These are phyloP conservation scores for Apis laboriosa DNA, from an alignment of 1,140 invertebrate species.

Conservation along the genomic window DNA sequence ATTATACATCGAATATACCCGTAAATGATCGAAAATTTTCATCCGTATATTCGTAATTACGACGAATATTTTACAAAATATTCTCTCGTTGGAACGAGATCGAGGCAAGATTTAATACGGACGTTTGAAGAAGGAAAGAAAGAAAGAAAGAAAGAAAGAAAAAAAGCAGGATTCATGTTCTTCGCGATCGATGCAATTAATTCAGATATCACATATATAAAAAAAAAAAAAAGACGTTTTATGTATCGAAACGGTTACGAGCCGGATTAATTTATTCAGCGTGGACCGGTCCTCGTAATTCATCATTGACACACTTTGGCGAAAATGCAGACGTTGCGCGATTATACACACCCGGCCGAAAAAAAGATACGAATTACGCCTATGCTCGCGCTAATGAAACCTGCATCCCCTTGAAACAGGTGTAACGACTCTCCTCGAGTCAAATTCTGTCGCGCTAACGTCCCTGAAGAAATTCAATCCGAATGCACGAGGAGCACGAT, in stretches of 20 bases:
- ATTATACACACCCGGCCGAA: background rate
- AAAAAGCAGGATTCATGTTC: background rate
- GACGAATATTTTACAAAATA: too few relatives aligned
- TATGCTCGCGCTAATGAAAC: background rate
- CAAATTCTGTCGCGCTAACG: too few relatives aligned
- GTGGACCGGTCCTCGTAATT: constrained; percentile 24
- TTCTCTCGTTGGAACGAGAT: background rate
- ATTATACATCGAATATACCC: background rate
- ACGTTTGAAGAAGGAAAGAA: background rate
- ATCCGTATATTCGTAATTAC: background rate
- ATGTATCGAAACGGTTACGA: background rate
- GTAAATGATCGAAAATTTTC: background rate
- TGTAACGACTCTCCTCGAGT: background rate
- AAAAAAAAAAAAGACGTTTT: background rate
- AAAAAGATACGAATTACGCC: constrained; percentile 5
- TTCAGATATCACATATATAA: background rate
- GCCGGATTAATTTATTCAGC: constrained; percentile 20
- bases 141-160: too few relatives aligned
- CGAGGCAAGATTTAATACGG: constrained; percentile 1
- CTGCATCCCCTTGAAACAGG: background rate
- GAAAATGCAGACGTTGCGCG: background rate
- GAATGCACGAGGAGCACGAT: too few relatives aligned
- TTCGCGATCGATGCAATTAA: constrained; percentile 17
- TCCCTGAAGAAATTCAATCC: too few relatives aligned
- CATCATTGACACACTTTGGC: constrained; percentile 30